Evolutionary conservation across 2,888 invertebrate genomes (phyloP).

Genomic region (Alentia gelatinosa): DNA sequence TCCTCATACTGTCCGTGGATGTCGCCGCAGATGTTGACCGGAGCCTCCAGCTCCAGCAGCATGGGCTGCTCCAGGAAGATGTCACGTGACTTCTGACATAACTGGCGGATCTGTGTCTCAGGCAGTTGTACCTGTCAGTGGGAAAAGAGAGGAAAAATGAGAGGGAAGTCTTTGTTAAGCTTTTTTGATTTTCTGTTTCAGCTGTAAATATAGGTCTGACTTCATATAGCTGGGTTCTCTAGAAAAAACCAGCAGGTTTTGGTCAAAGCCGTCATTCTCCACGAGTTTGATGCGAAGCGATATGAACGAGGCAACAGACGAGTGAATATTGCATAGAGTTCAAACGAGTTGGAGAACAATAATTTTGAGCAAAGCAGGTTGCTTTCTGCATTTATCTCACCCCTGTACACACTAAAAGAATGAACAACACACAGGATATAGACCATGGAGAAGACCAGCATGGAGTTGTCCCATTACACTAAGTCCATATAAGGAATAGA

Average conservation of each 20-base stretch:
- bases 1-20: slow-evolving; percentile 83
- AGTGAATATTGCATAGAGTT: not conserved
- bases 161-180: not conserved
- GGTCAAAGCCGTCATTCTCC: not conserved
- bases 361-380: too few species aligned
- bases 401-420: too few species aligned
- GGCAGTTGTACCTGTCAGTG: slow-evolving; percentile 76
- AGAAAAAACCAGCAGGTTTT: not conserved
- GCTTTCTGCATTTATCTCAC: too few species aligned
- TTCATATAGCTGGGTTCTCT: not conserved
- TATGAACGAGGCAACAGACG: not conserved
- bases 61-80: slow-evolving; percentile 82
- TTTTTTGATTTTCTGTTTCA: not conserved
- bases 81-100: slow-evolving; percentile 80
- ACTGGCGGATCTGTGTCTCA: slow-evolving; percentile 81
- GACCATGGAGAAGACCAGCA: too few species aligned
- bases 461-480: too few species aligned
- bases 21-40: slow-evolving; percentile 83
- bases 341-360: not conserved
- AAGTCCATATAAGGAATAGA: too few species aligned
- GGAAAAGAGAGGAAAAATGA: not conserved
- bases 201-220: not conserved
- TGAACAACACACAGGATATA: too few species aligned
- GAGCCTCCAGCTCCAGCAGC: slow-evolving; percentile 82
- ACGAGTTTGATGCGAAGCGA: not conserved